phyloP scores from a whole-genome alignment of 2,113 vertebrate species.

The Oxygymnocypris stewartii region DNA sequence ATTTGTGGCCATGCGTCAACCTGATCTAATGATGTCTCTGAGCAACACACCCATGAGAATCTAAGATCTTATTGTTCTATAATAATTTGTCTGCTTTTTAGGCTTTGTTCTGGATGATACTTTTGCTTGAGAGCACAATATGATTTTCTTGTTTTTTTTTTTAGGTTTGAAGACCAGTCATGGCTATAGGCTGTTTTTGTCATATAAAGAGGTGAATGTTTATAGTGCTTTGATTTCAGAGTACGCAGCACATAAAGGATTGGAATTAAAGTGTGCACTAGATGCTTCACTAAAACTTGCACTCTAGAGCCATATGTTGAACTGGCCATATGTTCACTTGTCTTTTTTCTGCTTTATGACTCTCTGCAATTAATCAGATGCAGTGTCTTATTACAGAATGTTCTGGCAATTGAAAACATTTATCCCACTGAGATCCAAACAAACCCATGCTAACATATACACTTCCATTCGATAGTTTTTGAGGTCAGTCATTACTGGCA shows the following conservation, averaged over 20 bases:
- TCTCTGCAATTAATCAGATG: conserved; percentile 41
- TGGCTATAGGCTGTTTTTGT: background rate
- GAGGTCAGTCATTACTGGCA: background rate
- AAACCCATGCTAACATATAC: background rate
- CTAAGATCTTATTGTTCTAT: background rate
- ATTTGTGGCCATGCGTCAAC: background rate
- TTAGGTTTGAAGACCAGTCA: background rate
- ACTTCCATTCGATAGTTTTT: background rate
- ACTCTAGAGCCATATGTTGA: background rate
- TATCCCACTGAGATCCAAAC: background rate
- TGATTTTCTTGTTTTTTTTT: too few relatives aligned
- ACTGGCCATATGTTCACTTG: background rate
- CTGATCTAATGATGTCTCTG: conserved; percentile 1
- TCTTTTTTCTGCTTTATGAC: conserved; percentile 21
- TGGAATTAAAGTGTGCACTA: background rate
- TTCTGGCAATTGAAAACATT: background rate
- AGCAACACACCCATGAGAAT: background rate
- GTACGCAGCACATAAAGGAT: background rate
- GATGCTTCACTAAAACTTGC: background rate
- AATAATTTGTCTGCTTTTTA: background rate
- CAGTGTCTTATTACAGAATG: conserved; percentile 18
- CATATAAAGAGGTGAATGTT: background rate
- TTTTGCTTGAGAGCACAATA: background rate
- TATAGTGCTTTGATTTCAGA: background rate
- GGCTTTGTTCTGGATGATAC: background rate